Evolutionary conservation across 1,140 invertebrate species (phyloP).

Genomic region (Cheumatopsyche charites): DNA sequence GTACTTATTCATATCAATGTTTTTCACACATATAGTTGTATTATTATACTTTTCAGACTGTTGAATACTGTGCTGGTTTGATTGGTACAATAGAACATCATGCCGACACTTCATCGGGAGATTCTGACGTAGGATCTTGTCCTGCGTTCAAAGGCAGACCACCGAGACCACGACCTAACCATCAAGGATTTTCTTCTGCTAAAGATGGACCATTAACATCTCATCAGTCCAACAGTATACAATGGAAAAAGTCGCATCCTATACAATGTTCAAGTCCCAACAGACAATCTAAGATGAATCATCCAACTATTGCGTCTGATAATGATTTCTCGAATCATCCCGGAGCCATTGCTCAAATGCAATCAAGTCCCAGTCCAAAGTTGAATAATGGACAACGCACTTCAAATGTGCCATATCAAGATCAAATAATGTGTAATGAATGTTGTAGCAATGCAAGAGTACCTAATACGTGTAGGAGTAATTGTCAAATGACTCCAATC

Average conservation of each 20-base stretch:
- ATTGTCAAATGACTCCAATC: background rate
- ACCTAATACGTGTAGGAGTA: background rate
- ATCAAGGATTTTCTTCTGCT: background rate
- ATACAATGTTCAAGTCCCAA: conserved; percentile 20
- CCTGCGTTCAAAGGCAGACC: conserved; percentile 46
- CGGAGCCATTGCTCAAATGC: background rate
- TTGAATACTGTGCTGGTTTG: conserved; percentile 59
- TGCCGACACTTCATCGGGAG: conserved; percentile 57
- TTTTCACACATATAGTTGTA: background rate
- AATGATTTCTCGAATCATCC: background rate
- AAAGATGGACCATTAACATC: background rate
- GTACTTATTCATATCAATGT: background rate
- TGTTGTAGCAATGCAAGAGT: conserved; percentile 1
- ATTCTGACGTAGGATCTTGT: conserved; percentile 58
- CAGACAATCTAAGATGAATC: conserved; percentile 15
- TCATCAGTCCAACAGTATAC: background rate
- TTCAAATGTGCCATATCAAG: conserved; percentile 26
- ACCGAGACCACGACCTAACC: conserved; percentile 30
- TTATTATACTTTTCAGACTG: conserved; percentile 49
- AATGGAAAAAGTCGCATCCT: conserved; percentile 26
- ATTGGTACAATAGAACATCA: conserved; percentile 60
- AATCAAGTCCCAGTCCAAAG: conserved; percentile 1
- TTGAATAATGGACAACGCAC: conserved; percentile 5
- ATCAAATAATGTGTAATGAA: conserved; percentile 14
- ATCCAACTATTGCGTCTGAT: background rate